phyloP scores from a whole-genome alignment of 2,797 vertebrate genomes.

The Pygocentrus nattereri region DNA sequence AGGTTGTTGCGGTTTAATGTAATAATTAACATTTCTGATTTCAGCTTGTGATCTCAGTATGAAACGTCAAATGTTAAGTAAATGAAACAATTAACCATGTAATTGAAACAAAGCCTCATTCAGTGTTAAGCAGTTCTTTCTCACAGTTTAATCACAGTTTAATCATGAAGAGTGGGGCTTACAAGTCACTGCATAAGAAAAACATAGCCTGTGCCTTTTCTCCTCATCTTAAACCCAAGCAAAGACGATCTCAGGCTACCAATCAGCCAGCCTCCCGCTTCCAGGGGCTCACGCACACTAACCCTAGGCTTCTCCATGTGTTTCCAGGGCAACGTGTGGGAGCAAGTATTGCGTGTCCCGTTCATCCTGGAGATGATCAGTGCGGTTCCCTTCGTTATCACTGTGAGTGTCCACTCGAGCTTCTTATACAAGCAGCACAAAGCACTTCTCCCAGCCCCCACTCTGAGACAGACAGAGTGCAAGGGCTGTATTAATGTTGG shows the following conservation, averaged over 20 bases:
- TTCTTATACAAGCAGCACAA: not conserved
- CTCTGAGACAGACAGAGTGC: not conserved
- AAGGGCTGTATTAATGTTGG: not conserved
- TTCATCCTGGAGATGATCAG: constrained; percentile 90
- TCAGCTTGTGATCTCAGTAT: too few relatives aligned
- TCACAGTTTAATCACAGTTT: too few relatives aligned
- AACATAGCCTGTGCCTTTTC: too few relatives aligned
- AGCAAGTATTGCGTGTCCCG: constrained; percentile 85
- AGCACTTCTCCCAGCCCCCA: not conserved
- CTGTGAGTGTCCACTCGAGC: constrained; percentile 74
- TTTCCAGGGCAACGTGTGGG: constrained; percentile 89
- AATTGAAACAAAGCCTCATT: too few relatives aligned
- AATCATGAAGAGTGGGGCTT: too few relatives aligned
- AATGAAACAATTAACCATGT: too few relatives aligned
- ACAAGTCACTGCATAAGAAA: too few relatives aligned
- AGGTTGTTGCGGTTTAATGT: too few relatives aligned
- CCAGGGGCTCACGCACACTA: constrained; percentile 11
- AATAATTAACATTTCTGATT: too few relatives aligned
- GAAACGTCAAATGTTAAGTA: too few relatives aligned
- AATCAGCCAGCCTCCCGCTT: not conserved
- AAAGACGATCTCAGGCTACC: not conserved
- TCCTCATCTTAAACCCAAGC: not conserved
- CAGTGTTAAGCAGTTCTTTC: too few relatives aligned
- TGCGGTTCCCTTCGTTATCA: constrained; percentile 85
- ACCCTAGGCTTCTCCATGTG: constrained; percentile 52